Evolutionary conservation across 2,113 vertebrate genomes (phyloP).

Genomic region (Ageneiosus marmoratus): DNA sequence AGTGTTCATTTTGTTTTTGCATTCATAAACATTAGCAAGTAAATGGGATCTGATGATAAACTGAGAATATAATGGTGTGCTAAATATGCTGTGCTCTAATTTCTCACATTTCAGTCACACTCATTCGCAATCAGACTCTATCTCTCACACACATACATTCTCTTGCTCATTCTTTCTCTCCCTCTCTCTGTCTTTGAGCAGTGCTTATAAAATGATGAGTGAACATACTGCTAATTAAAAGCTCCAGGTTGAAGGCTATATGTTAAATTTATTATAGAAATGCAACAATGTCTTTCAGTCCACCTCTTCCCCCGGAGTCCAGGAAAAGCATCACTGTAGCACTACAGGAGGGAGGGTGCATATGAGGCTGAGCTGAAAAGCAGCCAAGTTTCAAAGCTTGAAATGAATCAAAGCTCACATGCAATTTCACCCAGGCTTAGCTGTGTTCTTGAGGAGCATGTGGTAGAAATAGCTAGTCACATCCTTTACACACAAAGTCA

Average conservation of each 20-base stretch:
- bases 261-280: conserved; percentile 2
- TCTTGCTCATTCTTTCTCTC: neutral
- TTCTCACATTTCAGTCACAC: neutral
- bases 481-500: neutral
- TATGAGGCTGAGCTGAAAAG: neutral
- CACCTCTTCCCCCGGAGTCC: neutral
- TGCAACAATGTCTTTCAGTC: neutral
- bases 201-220: conserved; percentile 14
- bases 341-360: neutral
- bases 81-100: conserved; percentile 15
- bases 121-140: neutral
- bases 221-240: conserved; percentile 18
- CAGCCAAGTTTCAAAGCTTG: neutral
- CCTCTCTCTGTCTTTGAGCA: conserved; percentile 12
- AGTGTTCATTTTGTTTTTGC: conserved; percentile 16
- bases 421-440: neutral
- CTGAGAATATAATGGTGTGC: conserved; percentile 19
- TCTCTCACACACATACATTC: neutral
- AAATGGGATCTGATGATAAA: conserved; percentile 40
- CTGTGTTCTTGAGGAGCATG: neutral
- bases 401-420: neutral
- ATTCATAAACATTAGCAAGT: conserved; percentile 30
- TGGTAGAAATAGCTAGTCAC: neutral
- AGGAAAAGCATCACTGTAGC: too few species aligned
- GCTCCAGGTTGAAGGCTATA: conserved; percentile 6